Base-by-base conservation (phyloP, 2,797 vertebrate genomes). In the Danio tinwini region DNA sequence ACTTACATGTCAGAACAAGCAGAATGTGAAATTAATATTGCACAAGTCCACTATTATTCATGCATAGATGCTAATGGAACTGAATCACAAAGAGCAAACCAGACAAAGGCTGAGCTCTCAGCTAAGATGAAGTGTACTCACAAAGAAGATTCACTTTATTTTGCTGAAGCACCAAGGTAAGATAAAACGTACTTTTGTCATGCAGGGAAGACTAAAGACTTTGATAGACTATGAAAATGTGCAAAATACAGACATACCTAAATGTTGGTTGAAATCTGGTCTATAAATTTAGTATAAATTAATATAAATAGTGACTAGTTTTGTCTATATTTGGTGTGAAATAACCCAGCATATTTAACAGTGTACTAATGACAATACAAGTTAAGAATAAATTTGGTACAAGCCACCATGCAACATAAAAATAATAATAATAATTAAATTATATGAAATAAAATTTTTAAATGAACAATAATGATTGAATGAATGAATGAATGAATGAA, bases 151-250 rank as follows among this genome's bases (percentile, higher is more conserved):
- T 21, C 21, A 50, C 49, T 72, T 58, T 7, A 21, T 11, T 58
- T 58, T 58, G 44, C 40, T 42, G 37, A 50, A 76, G 40, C 59
- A 62, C 55, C 72, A 85, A 81, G 37, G 40, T 59, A 59, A 10
- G 9, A 19, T 56, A 82, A n/a, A 64, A 53, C 72, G 37, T 6
- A 52, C 58, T 58, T 17, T n/a, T 58, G 68, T 7, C 52, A 19
- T 29, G 29, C 29, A 29, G 29, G 29, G n/a, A n/a, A n/a, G n/a
- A n/a, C n/a, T n/a, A n/a, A n/a, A n/a, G n/a, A n/a, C n/a, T n/a
- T n/a, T n/a, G n/a, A n/a, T n/a, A n/a, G n/a, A n/a, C n/a, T n/a
- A n/a, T n/a, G n/a, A n/a, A n/a, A n/a, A n/a, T n/a, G n/a, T n/a
- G n/a, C n/a, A n/a, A n/a, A n/a, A n/a, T n/a, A n/a, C n/a, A n/a